Evolutionary conservation across 2,888 invertebrate species (phyloP).

Genomic region (Hololepta plana): DNA sequence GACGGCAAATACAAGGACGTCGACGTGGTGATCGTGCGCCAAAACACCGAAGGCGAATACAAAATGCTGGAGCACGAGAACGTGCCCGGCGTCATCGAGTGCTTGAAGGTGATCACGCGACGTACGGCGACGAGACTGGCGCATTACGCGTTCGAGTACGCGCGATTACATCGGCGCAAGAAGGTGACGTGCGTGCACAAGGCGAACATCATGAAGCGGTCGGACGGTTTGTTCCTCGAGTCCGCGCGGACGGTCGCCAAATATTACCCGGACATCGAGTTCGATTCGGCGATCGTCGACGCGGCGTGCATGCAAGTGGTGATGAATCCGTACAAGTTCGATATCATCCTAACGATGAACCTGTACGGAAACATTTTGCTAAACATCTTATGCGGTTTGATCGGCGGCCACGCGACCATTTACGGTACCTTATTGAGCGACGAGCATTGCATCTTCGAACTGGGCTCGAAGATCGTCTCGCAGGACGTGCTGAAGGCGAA

Average conservation of each 20-base stretch:
- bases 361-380: too few relatives aligned
- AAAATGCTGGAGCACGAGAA: slow-evolving; percentile 41
- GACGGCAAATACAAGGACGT: slow-evolving; percentile 25
- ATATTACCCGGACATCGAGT: slow-evolving; percentile 17
- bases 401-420: too few relatives aligned
- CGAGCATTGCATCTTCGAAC: too few relatives aligned
- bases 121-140: slow-evolving; percentile 34
- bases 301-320: too few relatives aligned
- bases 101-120: slow-evolving; percentile 35
- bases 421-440: too few relatives aligned
- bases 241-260: slow-evolving; percentile 15
- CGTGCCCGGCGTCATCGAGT: slow-evolving; percentile 40
- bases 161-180: slow-evolving; percentile 31
- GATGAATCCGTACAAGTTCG: too few relatives aligned
- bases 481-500: too few relatives aligned
- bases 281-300: too few relatives aligned
- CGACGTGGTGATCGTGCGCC: slow-evolving; percentile 39
- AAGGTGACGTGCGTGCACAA: slow-evolving; percentile 47
- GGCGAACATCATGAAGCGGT: slow-evolving; percentile 37
- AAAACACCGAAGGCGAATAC: slow-evolving; percentile 50
- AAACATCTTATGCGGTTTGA: too few relatives aligned
- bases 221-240: slow-evolving; percentile 21
- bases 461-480: too few relatives aligned
- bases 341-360: too few relatives aligned
- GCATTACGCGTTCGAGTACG: slow-evolving; percentile 40